A percentile compares a stretch with the other conserved stretches of the same genome.
phyloP scores from a whole-genome alignment of 2,797 vertebrate species.

The Pipistrellus nathusii region DNA sequence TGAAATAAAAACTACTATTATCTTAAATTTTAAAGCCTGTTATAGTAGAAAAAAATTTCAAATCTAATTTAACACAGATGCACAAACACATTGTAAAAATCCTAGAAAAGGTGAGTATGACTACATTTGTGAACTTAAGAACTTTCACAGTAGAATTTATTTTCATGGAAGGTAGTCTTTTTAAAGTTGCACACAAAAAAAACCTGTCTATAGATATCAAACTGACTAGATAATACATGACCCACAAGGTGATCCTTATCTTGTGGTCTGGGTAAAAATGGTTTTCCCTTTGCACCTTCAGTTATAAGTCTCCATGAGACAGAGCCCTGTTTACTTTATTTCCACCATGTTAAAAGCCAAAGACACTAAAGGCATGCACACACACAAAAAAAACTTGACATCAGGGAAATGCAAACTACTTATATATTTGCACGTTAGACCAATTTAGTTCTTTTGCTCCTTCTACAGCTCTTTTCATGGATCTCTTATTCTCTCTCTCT shows the following conservation, averaged over 20 bases:
- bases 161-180: not conserved
- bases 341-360: not conserved
- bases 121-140: not conserved
- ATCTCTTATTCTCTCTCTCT: not conserved
- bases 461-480: not conserved
- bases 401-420: not conserved
- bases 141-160: not conserved
- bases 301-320: not conserved
- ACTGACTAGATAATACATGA: not conserved
- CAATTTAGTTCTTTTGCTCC: not conserved
- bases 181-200: not conserved
- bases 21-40: slow-evolving; percentile 59
- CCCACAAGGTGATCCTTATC: not conserved
- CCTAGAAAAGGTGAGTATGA: slow-evolving; percentile 28
- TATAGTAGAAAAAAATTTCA: slow-evolving; percentile 42
- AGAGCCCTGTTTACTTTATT: not conserved
- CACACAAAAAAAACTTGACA: not conserved
- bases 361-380: not conserved
- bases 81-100: not conserved
- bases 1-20: slow-evolving; percentile 34
- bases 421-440: not conserved
- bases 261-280: not conserved
- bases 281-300: not conserved
- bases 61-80: slow-evolving; percentile 63
- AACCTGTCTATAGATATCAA: not conserved